Conservation (phyloP, 2,797 vertebrate genomes). For the Sebastes matsubarae region DNA sequence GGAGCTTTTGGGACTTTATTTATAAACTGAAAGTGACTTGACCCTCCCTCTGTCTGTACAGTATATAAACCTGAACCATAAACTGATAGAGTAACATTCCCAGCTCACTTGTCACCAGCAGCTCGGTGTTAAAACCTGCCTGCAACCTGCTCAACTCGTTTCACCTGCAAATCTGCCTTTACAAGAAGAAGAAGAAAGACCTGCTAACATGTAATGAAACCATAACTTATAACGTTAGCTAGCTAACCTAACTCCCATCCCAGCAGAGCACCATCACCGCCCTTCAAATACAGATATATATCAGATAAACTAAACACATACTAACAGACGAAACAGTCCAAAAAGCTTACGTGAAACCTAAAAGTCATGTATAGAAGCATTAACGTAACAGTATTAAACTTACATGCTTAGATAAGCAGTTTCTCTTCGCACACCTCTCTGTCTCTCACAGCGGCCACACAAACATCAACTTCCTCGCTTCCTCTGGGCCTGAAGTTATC, state of each 20-base stretch:
- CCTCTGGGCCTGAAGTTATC: background rate
- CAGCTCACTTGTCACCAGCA: conserved; percentile 65
- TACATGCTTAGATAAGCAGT: conserved; percentile 70
- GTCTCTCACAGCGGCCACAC: conserved; percentile 2
- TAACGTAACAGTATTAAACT: conserved; percentile 48
- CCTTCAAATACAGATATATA: background rate
- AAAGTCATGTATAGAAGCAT: background rate
- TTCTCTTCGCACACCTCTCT: conserved; percentile 65
- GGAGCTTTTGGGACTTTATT: background rate
- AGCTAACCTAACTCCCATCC: conserved; percentile 33
- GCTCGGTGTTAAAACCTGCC: background rate
- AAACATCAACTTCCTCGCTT: conserved; percentile 48
- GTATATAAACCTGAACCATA: background rate
- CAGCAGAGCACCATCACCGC: conserved; percentile 30
- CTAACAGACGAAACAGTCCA: fast-evolving
- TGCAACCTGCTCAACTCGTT: conserved; percentile 80
- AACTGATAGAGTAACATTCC: conserved; percentile 67
- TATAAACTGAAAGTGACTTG: background rate
- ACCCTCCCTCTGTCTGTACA: background rate
- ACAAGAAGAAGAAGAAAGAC: no score
- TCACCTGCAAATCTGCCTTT: conserved; percentile 32
- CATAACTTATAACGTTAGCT: conserved; percentile 17
- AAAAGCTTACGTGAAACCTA: background rate
- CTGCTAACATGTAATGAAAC: background rate
- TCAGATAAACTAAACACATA: background rate